Base-by-base conservation (phyloP, 2,113 vertebrate species). In the Cavia aperea region DNA sequence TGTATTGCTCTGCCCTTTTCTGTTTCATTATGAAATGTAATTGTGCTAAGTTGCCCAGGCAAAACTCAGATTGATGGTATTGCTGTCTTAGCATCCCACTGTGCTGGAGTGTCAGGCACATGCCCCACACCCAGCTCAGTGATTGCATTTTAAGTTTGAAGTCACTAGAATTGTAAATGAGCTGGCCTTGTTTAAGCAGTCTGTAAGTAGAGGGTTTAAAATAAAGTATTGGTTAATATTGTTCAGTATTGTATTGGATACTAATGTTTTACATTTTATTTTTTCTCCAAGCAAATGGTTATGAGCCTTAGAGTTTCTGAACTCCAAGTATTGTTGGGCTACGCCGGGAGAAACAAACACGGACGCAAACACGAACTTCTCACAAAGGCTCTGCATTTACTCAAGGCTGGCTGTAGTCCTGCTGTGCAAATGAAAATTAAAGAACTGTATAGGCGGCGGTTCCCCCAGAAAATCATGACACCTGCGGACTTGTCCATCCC, bases 291-390 rank as follows among this genome's bases (percentile, higher is more conserved):
- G 99, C 99, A 99, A 99, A 99, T 99, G 99, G 99, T 99, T 97
- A 99, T 99, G 99, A 99, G 99, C 98, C 99, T 99, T 98, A 98
- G 99, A 96, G 99, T 99, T 92, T 99, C 99, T 88, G 99, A 99
- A 97, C 98, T 99, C 96, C 99, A 99, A 98, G 99, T 99, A 95
- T 98, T 99, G 94, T 98, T 99, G 98, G 99, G 99, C 95, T 99
- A 99, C 97, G 99, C 99, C 2, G 99, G 99, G 60, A 98, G 99
- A 96, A 99, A 99, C 98, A 99, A 99, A 96, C 99, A 99, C 97
- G 99, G 99, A 79, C 99, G 99, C 94, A 99, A 99, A 97, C 99
- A 99, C 96, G 99, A 99, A 98, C 99, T 99, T 91, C 98, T 99
- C 91, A 99, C 99, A 82, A 99, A 99, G 98, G 99, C 99, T 15